A percentile compares a stretch with the other conserved stretches of the same genome.
Evolutionary conservation across 2,888 invertebrate species (phyloP).

Genomic region (Autographa gamma): DNA sequence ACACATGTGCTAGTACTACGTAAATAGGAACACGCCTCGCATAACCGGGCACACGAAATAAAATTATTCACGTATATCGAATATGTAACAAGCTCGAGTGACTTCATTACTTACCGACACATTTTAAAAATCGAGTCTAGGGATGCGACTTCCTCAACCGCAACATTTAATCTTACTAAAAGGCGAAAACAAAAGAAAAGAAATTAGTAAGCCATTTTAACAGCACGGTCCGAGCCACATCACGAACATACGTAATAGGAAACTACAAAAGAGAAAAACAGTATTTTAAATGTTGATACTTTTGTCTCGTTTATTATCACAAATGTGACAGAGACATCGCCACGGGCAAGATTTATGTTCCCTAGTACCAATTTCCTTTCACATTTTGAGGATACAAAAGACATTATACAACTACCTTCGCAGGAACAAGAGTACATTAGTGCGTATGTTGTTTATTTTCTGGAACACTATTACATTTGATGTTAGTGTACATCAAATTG

Average conservation of each 20-base stretch:
- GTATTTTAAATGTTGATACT: slow-evolving; percentile 53
- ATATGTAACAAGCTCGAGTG: slow-evolving; percentile 6
- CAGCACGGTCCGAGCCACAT: slow-evolving; percentile 16
- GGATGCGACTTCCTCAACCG: neutral
- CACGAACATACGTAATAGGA: slow-evolving; percentile 32
- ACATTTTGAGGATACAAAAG: slow-evolving; percentile 45
- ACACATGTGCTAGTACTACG: slow-evolving; percentile 43
- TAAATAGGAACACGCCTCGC: slow-evolving; percentile 49
- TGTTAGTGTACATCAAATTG: slow-evolving; percentile 18
- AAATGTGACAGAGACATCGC: slow-evolving; percentile 55
- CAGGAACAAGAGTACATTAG: slow-evolving; percentile 26
- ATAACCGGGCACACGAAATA: slow-evolving; percentile 16
- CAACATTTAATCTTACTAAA: slow-evolving; percentile 35
- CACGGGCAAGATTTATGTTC: slow-evolving; percentile 47
- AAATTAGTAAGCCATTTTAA: slow-evolving; percentile 12
- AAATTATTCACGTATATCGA: slow-evolving; percentile 23
- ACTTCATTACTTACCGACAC: slow-evolving; percentile 16
- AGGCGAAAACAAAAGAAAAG: slow-evolving; percentile 46
- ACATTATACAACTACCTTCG: slow-evolving; percentile 34
- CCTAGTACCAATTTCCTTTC: slow-evolving; percentile 44
- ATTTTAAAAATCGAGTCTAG: slow-evolving; percentile 16
- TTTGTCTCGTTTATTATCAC: slow-evolving; percentile 54
- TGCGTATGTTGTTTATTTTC: slow-evolving; percentile 36
- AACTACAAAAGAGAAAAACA: slow-evolving; percentile 37
- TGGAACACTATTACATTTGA: slow-evolving; percentile 11